Base-by-base conservation (phyloP, 2,888 invertebrate genomes). In the Sabatieria punctata region DNA sequence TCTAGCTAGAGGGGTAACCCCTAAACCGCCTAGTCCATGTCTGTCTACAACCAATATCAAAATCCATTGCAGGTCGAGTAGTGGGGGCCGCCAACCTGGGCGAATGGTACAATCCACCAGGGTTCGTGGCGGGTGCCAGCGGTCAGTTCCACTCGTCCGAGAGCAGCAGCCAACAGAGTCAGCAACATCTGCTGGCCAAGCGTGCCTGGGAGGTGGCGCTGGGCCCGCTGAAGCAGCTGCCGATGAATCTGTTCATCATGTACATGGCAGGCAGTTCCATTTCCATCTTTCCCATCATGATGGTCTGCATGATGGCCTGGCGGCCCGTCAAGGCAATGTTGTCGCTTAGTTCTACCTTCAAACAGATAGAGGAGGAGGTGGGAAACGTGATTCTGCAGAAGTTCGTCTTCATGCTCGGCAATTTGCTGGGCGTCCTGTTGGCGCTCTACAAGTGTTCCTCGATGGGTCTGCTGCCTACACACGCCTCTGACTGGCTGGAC, bases 241-340 rank as follows among this genome's bases (percentile, higher is more conserved):
- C 64, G 13, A 99, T 99, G 97, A 99, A 99, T 69, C 73, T 97
- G 51, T 89, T 97, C 67, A 88, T 99, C 50, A 93, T 97, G 89
- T 99, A 95, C 70, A 99, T 99, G 97, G 89, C 95, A 45, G 95
- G 95, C 19, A 93, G 88, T 68, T 89, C 93, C 0, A 93, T 97
- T 60, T 95, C 93, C 1, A 95, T 99, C 59, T 95, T 99, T 61
- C 97, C 97, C 0, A 97, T 99, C 41, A 97, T 99, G 97, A 99
- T 99, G 97, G 91, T 99, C 8, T 93, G 91, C 38, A 97, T 99
- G 97, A 76, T 97, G 71, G 80, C 95, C 58, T 82, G 95, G 60
- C 74, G 93, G 51, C 95, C 95, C 2, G 78, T 95, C 24, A 93
- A 95, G 71, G 91, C 95, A 2, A 74, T 97, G 47, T 85, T 95